These are phyloP conservation scores for Arrhamphus sclerolepis DNA, from an alignment of 2,797 vertebrate species.

Conservation along the genomic window DNA sequence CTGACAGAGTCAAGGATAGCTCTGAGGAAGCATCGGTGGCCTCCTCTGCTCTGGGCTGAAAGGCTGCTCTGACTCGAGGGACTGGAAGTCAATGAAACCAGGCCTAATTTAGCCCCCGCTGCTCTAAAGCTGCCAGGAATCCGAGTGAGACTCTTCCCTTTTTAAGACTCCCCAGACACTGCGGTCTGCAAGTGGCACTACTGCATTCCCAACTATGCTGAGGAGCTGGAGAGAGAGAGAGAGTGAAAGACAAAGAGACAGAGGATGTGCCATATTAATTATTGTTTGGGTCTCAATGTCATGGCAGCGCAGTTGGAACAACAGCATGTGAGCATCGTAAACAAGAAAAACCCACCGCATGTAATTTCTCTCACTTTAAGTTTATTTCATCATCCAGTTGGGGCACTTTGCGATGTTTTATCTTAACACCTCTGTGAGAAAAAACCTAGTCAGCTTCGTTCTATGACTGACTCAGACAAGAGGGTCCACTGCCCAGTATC, in stretches of 20 bases:
- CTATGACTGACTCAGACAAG: conserved; percentile 18
- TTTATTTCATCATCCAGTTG: conserved; percentile 9
- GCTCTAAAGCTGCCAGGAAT: conserved; percentile 71
- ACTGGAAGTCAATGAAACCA: conserved; percentile 75
- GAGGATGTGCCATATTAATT: conserved; percentile 10
- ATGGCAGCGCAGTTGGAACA: not conserved
- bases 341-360: not conserved
- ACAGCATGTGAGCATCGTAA: conserved; percentile 11
- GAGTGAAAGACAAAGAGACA: conserved; percentile 7
- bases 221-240: conserved; percentile 35
- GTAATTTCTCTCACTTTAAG: not conserved
- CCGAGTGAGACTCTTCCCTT: conserved; percentile 79
- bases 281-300: conserved; percentile 16
- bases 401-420: conserved; percentile 27
- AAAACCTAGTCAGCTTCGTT: conserved; percentile 11
- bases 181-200: conserved; percentile 69
- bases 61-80: conserved; percentile 55
- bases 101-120: conserved; percentile 76
- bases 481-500: conserved; percentile 15
- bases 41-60: conserved; percentile 49
- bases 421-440: conserved; percentile 23
- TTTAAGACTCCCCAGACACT: conserved; percentile 79
- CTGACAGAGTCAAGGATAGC: conserved; percentile 37
- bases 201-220: conserved; percentile 57
- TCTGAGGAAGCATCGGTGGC: conserved; percentile 43